Evolutionary conservation across 1,140 invertebrate genomes (phyloP).

Genomic region (Orius insidiosus): DNA sequence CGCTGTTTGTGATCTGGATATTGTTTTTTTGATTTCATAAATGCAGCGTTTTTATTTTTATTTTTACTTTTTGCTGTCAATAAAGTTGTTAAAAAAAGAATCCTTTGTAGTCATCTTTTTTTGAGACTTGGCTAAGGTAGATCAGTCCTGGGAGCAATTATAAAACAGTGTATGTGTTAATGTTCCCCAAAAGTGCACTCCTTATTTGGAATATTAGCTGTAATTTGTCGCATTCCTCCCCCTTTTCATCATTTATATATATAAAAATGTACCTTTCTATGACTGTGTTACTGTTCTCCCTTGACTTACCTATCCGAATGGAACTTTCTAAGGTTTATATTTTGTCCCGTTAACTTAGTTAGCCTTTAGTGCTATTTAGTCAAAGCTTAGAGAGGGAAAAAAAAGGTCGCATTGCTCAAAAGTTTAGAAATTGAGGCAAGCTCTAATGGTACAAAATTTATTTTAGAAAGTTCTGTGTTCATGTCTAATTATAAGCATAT

Average conservation of each 20-base stretch:
- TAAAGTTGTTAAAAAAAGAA: not conserved
- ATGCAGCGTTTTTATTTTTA: not conserved
- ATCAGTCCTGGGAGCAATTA: constrained; percentile 9
- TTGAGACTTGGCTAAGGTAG: constrained; percentile 7
- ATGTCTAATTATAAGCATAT: no score
- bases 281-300: no score
- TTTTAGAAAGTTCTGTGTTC: no score
- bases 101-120: not conserved
- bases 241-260: constrained; percentile 2
- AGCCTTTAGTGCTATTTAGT: no score
- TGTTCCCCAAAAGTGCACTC: not conserved
- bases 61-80: constrained; percentile 1
- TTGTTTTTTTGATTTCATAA: constrained; percentile 7
- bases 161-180: constrained; percentile 2
- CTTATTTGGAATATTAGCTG: not conserved
- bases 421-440: no score
- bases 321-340: no score
- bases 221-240: not conserved
- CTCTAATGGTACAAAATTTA: no score
- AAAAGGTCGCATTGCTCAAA: no score
- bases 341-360: no score
- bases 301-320: no score
- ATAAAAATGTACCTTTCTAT: not conserved
- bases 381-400: no score
- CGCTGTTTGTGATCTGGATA: constrained; percentile 6